Conservation (phyloP, 2,113 vertebrate species). For the Zingel zingel region DNA sequence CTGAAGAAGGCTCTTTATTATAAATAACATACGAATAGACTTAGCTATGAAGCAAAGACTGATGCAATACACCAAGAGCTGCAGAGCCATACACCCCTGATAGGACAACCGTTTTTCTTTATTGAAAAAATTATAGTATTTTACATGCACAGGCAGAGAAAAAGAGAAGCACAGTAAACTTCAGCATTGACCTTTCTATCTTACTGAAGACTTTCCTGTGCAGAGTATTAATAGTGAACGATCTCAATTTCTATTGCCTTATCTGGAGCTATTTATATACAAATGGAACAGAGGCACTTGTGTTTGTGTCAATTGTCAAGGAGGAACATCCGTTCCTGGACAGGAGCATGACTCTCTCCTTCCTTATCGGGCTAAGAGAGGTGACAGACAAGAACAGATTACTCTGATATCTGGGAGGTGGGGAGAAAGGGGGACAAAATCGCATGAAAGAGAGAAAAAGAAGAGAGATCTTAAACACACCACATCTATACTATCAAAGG, state of each 20-base stretch:
- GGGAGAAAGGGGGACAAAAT: conserved; percentile 18
- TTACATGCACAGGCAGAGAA: conserved; percentile 31
- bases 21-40: conserved; percentile 39
- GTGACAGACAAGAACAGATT: conserved; percentile 73
- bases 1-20: conserved; percentile 26
- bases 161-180: conserved; percentile 23
- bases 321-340: conserved; percentile 64
- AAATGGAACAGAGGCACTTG: conserved; percentile 41
- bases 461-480: conserved; percentile 20
- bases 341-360: conserved; percentile 60
- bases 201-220: conserved; percentile 26
- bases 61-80: conserved; percentile 37
- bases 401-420: conserved; percentile 36
- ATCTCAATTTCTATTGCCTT: conserved; percentile 42
- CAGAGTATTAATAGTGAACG: conserved; percentile 53
- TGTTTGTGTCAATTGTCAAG: conserved; percentile 63
- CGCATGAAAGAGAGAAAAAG: conserved; percentile 20
- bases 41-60: conserved; percentile 35
- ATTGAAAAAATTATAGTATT: conserved; percentile 49
- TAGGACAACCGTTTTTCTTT: conserved; percentile 23
- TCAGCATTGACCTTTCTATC: conserved; percentile 41
- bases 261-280: conserved; percentile 54
- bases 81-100: conserved; percentile 34
- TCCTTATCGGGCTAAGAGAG: conserved; percentile 66
- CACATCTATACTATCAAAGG: conserved; percentile 29